phyloP scores from a whole-genome alignment of 2,797 vertebrate species.

The Poecilia wingei region DNA sequence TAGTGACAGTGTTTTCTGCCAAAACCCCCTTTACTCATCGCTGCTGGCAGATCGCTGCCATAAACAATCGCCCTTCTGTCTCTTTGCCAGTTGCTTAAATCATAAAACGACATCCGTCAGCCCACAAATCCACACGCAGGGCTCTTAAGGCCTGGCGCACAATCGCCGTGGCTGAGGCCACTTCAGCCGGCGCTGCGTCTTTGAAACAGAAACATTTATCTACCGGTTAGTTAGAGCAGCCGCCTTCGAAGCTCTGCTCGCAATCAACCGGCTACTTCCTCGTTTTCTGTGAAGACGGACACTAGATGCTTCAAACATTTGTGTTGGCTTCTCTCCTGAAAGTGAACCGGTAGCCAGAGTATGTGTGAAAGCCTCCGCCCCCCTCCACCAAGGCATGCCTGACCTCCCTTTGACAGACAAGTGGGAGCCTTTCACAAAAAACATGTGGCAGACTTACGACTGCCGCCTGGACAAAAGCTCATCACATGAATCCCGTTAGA shows the following conservation, averaged over 20 bases:
- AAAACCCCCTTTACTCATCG: constrained; percentile 56
- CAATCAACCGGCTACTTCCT: constrained; percentile 8
- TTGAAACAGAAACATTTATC: constrained; percentile 54
- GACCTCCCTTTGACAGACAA: constrained; percentile 63
- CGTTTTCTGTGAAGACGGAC: constrained; percentile 40
- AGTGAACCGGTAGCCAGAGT: constrained; percentile 38
- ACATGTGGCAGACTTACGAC: constrained; percentile 41
- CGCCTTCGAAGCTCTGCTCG: constrained; percentile 26
- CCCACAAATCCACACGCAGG: constrained; percentile 53
- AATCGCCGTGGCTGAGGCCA: constrained; percentile 30
- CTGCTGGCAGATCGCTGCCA: constrained; percentile 58
- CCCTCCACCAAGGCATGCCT: constrained; percentile 34
- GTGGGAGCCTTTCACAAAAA: constrained; percentile 51
- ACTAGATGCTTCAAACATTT: constrained; percentile 56
- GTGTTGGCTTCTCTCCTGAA: constrained; percentile 53
- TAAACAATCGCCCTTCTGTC: constrained; percentile 60
- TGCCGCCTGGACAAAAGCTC: constrained; percentile 45
- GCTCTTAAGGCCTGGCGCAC: constrained; percentile 48
- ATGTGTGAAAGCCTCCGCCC: constrained; percentile 45
- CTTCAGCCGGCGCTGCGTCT: constrained; percentile 45
- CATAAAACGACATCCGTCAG: constrained; percentile 53
- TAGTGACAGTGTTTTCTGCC: constrained; percentile 61
- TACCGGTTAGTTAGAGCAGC: constrained; percentile 32
- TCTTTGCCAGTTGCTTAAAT: constrained; percentile 59
- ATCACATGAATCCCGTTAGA: constrained; percentile 55